phyloP scores from a whole-genome alignment of 2,797 vertebrate species.

The Heliangelus exortis region DNA sequence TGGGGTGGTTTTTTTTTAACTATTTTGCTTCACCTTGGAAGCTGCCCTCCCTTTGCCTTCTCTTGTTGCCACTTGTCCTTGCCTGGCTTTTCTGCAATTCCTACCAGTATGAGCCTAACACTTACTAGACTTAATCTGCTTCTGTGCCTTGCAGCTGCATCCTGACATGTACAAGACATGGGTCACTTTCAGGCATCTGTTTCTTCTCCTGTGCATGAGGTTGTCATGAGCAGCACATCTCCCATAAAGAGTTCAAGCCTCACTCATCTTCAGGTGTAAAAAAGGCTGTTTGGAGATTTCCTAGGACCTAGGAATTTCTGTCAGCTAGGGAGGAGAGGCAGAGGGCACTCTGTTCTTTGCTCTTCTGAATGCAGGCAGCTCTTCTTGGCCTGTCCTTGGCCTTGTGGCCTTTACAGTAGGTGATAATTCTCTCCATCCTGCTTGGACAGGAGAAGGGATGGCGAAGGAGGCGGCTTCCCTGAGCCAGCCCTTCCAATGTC shows the following conservation, averaged over 20 bases:
- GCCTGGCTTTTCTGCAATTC: not conserved
- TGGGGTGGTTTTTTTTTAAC: not conserved
- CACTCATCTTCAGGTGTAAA: not conserved
- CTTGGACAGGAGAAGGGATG: no score
- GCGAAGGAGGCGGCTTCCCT: not conserved
- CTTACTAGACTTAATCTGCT: not conserved
- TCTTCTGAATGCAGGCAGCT: not conserved
- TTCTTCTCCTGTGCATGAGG: not conserved
- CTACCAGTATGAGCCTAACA: not conserved
- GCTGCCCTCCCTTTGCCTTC: not conserved
- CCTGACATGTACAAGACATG: accelerated
- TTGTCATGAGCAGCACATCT: not conserved
- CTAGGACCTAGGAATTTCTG: not conserved
- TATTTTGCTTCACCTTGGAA: not conserved
- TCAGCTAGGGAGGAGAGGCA: not conserved
- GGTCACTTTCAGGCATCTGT: not conserved
- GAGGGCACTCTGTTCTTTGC: not conserved
- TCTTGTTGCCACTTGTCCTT: not conserved
- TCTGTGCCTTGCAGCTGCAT: not conserved
- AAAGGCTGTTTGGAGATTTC: not conserved
- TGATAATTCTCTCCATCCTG: not conserved
- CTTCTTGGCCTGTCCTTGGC: accelerated
- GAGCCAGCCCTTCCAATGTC: no score
- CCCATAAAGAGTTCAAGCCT: not conserved
- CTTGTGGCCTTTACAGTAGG: no score